Base-by-base conservation (phyloP, 1,140 invertebrate genomes). In the Zaprionus capensis region DNA sequence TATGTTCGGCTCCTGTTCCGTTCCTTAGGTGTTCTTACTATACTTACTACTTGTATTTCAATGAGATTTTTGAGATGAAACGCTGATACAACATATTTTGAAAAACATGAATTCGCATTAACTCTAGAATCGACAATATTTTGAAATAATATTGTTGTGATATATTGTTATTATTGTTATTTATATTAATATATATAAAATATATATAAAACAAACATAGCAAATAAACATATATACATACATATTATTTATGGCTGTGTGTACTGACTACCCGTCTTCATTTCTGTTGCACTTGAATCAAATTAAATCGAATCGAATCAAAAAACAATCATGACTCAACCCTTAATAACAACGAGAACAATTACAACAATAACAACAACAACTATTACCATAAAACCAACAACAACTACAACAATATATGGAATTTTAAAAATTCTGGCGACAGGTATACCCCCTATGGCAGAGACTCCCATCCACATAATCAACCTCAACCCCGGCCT, bases 51-150 rank as follows among this genome's bases (percentile, higher is more conserved):
- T 65, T 70, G 11, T 51, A 66, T 62, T 81, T 65, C 57, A 64
- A 41, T 53, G 31, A 57, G 41, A 46, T 65, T 64, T 64, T 73
- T 69, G 58, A 61, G 31, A 56, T n/a, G 44, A 59, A 71, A 41
- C 62, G 58, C 63, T 63, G 63, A 70, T 76, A 91, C 91, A 91
- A 92, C 91, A 92, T 88, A 84, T 91, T 87, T 92, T 92, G 91
- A 92, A 92, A 92, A 92, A 92, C 91, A 92, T 91, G 76, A 91
- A 80, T 76, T 80, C 71, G 80, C 80, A 74, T 71, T 65, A 69
- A 68, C 38, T 67, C 46, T 22, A 68, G 56, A 69, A 59, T 58
- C 20, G 65, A 55, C 61, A 69, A 75, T 78, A 65, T 65, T 71
- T 55, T 34, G 17, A 68, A 11, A 65, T 53, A 57, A 64, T 61